phyloP scores from a whole-genome alignment of 2,888 invertebrate species.

The Protophormia terraenovae region DNA sequence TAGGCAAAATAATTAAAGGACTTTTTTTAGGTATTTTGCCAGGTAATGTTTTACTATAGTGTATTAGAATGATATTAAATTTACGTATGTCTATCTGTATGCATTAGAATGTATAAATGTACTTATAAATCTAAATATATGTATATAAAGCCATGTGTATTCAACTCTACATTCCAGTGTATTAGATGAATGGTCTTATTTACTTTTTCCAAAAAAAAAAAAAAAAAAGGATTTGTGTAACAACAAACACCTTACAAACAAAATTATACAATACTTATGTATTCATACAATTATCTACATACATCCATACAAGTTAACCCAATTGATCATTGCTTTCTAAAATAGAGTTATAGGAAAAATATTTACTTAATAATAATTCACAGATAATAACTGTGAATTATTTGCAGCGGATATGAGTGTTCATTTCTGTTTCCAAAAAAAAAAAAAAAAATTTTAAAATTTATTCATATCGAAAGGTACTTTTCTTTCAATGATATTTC shows the following conservation, averaged over 20 bases:
- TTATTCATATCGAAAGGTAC: no score
- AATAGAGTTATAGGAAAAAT: no score
- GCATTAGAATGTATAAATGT: neutral
- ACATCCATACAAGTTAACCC: neutral
- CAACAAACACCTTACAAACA: slow-evolving; percentile 42
- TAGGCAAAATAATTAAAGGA: no score
- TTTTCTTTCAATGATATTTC: no score
- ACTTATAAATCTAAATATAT: neutral
- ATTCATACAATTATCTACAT: neutral
- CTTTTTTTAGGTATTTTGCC: neutral
- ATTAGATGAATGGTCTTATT: neutral
- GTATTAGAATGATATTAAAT: neutral
- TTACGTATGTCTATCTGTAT: neutral
- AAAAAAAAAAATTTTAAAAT: no score
- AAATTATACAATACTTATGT: slow-evolving; percentile 18
- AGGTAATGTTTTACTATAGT: neutral
- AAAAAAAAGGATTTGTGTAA: slow-evolving; percentile 27
- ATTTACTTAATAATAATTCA: no score
- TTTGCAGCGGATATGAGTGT: no score
- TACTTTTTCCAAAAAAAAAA: neutral
- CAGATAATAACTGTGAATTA: no score
- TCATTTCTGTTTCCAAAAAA: no score
- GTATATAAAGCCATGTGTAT: no score
- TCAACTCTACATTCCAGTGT: neutral
- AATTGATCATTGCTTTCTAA: no score